A percentile compares a stretch with the other conserved stretches of the same genome.
Conservation (phyloP, 2,797 vertebrate species). For the Malurus leucopterus region DNA sequence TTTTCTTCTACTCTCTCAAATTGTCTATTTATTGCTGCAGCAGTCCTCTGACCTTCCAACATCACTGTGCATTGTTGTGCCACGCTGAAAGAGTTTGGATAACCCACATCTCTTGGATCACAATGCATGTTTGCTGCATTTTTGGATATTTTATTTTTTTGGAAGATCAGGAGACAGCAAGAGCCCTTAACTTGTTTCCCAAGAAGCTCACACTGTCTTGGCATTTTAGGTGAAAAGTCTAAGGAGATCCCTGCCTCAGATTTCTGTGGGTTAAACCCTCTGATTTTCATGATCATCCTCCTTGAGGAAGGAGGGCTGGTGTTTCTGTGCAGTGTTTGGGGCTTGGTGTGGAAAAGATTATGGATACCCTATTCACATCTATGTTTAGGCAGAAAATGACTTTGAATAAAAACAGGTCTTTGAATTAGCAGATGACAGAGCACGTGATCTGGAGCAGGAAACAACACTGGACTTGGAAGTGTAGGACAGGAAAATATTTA, state of each 20-base stretch:
- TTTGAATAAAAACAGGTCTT: neutral
- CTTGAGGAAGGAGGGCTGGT: neutral
- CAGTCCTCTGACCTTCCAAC: neutral
- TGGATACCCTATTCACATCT: fast-evolving
- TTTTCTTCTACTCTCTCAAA: neutral
- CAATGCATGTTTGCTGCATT: neutral
- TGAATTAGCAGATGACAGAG: neutral
- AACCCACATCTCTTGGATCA: neutral
- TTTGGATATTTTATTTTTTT: neutral
- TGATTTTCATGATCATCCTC: neutral
- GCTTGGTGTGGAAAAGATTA: neutral
- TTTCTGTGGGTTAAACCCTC: neutral
- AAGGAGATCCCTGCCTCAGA: neutral
- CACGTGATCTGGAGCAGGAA: fast-evolving
- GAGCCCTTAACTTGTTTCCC: neutral
- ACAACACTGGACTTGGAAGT: neutral
- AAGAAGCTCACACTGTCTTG: neutral
- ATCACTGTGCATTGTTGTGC: neutral
- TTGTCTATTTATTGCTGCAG: neutral
- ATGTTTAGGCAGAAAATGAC: neutral
- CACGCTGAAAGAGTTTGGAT: neutral
- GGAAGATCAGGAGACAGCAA: neutral
- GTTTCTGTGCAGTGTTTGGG: neutral
- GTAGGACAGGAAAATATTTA: neutral
- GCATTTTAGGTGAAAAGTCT: neutral